Conservation (phyloP, 1,140 invertebrate genomes). For the Rhopalosiphum padi region DNA sequence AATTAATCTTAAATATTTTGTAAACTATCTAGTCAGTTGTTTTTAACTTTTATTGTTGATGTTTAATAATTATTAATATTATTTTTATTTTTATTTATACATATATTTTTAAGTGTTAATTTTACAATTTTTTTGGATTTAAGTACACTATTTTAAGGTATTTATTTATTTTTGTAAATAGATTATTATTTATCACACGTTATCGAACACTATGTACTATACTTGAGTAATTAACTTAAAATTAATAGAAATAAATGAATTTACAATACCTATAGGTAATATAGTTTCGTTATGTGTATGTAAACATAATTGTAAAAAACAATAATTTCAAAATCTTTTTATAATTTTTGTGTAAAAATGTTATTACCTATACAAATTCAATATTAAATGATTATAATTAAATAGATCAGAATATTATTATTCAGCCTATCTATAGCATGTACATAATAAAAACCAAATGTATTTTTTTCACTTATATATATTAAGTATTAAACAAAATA, state of each 20-base stretch:
- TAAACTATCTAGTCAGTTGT: slow-evolving; percentile 8
- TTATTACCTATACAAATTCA: background rate
- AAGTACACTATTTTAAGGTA: slow-evolving; percentile 15
- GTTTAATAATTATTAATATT: background rate
- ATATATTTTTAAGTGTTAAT: background rate
- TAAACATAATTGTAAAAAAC: background rate
- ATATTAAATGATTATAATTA: background rate
- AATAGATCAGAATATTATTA: slow-evolving; percentile 13
- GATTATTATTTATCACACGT: background rate
- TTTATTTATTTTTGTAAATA: slow-evolving; percentile 27
- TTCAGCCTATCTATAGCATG: background rate
- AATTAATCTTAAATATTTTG: background rate
- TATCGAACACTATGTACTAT: background rate
- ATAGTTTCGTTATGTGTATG: background rate
- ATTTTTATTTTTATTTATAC: background rate
- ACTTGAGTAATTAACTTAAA: background rate
- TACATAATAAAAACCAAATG: too few relatives aligned
- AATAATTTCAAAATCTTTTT: background rate
- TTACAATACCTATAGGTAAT: background rate
- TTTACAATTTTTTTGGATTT: slow-evolving; percentile 1
- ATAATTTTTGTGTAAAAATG: background rate
- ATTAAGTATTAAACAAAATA: background rate
- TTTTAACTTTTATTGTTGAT: background rate
- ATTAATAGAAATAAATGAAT: background rate
- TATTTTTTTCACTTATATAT: background rate